Percentiles rank a stretch among this genome's conserved stretches.
These are phyloP conservation scores for Epiblema foenella DNA, from an alignment of 2,888 invertebrate genomes.

Conservation along the genomic window DNA sequence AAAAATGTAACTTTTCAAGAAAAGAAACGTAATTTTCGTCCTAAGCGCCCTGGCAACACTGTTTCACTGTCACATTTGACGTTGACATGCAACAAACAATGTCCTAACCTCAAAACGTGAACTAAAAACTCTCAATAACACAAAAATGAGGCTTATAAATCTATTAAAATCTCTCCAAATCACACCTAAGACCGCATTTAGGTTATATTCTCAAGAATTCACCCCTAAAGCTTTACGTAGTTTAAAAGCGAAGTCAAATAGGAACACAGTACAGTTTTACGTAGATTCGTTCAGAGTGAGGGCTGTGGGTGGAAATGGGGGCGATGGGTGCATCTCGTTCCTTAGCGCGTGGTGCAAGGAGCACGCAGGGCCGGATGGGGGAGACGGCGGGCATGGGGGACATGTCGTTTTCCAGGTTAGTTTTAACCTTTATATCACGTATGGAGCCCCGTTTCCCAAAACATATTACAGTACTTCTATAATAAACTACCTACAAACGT, in stretches of 20 bases:
- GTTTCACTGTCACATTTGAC: constrained; percentile 13
- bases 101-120: constrained; percentile 31
- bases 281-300: constrained; percentile 89
- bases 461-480: no score
- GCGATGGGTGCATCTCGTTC: constrained; percentile 96
- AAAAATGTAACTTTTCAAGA: no score
- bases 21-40: no score
- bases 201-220: constrained; percentile 61
- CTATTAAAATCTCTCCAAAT: constrained; percentile 37
- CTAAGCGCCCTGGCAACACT: no score
- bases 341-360: constrained; percentile 93
- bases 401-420: constrained; percentile 91
- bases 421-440: not conserved
- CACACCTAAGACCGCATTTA: constrained; percentile 39
- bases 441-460: no score
- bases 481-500: no score
- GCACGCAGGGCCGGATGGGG: constrained; percentile 97
- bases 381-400: constrained; percentile 98
- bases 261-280: constrained; percentile 84
- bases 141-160: constrained; percentile 39
- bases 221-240: constrained; percentile 72
- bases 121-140: not conserved
- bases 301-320: constrained; percentile 94
- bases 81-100: constrained; percentile 21
- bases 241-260: constrained; percentile 71